Evolutionary conservation across 2,888 invertebrate species (phyloP), one percentile per base, ranked within the genome.

Genomic region (Oconnorella tubifera): DNA sequence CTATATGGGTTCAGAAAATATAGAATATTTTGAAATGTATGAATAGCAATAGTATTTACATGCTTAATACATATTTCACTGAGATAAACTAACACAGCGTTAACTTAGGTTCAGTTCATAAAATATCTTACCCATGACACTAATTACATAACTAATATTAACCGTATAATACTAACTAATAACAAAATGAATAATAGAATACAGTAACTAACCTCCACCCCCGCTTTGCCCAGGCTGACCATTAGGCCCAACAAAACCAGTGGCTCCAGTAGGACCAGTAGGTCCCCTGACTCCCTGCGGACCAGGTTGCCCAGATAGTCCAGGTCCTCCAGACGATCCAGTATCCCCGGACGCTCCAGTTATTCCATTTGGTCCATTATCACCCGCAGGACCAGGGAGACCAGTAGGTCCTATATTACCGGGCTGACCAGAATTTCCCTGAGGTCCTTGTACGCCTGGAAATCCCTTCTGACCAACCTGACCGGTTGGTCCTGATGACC

Each of bases 401-500:
- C 63, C 63, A n/a, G 62, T n/a, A n/a, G 31, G 14, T 14, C 62
- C 62, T 14, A 10, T 19, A 1, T 27, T 2, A 3, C 53, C 53
- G 6, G 53, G 10, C 14, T 19, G 25, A 10, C 62, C 70, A 28
- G 65, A 50, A 3, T 49, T 51, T 6, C 70, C 70, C 2, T 56
- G 23, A 1, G 29, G 50, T 27, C 69, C 69, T 0, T 40, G 31
- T 23, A 57, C n/a, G 4, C 65, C 65, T 25, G 31, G 48, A 3
- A 56, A 28, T 27, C 66, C 66, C 48, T 32, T 66, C 33, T 49
- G n/a, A n/a, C n/a, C n/a, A n/a, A n/a, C n/a, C n/a, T n/a, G n/a
- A n/a, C n/a, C 74, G 68, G 0, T 85, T 82, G 59, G 10, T n/a
- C 65, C 65, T 33, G 3, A 23, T 25, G n/a, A 29, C 4, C 67